phyloP scores from a whole-genome alignment of 2,797 vertebrate genomes.

The Rhabdophis nuchalis region DNA sequence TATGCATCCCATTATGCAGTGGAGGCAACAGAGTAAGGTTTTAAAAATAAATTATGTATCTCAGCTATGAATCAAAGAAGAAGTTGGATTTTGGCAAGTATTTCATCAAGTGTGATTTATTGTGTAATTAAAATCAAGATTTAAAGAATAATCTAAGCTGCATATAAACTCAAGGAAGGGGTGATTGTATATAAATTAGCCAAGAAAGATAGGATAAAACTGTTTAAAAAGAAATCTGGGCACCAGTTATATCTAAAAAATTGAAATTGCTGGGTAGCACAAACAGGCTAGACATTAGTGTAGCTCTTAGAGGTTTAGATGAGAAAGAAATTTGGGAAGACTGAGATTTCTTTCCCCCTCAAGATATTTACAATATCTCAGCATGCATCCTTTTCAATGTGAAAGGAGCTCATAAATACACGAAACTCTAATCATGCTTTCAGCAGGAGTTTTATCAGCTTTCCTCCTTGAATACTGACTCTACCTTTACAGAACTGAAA shows the following conservation, averaged over 20 bases:
- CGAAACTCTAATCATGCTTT: not conserved
- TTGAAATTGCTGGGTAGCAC: not conserved
- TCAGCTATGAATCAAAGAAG: not conserved
- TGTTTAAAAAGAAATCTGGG: not conserved
- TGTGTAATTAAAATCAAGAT: not conserved
- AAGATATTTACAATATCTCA: not conserved
- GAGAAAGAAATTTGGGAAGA: not conserved
- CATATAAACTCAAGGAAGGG: not conserved
- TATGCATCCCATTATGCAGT: not conserved
- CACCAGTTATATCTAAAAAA: not conserved
- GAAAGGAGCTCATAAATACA: not conserved
- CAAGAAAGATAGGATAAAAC: not conserved
- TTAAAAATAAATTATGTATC: not conserved
- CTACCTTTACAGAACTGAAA: not conserved
- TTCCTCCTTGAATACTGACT: not conserved
- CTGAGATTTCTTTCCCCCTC: not conserved
- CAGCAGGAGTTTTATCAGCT: not conserved
- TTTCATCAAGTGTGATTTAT: not conserved
- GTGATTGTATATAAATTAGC: not conserved
- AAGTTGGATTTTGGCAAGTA: not conserved
- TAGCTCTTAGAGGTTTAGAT: not conserved
- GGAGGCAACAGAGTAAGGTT: not conserved
- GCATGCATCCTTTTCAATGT: not conserved
- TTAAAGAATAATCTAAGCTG: not conserved
- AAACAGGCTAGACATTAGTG: not conserved